phyloP scores from a whole-genome alignment of 2,888 invertebrate genomes.

The Salpingus planirostris region DNA sequence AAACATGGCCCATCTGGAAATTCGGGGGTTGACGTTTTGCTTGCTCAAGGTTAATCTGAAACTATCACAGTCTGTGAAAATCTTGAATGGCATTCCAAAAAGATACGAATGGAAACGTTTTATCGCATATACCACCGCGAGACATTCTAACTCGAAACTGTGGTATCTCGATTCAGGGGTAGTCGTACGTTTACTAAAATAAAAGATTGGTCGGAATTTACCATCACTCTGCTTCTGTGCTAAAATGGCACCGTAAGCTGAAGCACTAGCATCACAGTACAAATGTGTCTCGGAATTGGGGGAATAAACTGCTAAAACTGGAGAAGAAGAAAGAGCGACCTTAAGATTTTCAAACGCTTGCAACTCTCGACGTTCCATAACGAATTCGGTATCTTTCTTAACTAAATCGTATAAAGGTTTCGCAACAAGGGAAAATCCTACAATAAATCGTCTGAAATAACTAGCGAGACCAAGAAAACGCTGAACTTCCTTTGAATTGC shows the following conservation, averaged over 20 bases:
- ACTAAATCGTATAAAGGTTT: background rate
- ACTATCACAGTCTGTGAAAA: background rate
- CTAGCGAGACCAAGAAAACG: background rate
- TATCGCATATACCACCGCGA: background rate
- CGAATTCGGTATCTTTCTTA: background rate
- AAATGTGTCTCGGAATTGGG: background rate
- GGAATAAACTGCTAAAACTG: background rate
- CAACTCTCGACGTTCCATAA: background rate
- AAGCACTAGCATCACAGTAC: background rate
- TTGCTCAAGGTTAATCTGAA: background rate
- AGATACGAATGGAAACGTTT: background rate
- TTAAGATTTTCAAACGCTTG: background rate
- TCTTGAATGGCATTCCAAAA: background rate
- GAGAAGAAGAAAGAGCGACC: background rate
- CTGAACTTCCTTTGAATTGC: background rate
- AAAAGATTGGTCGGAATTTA: background rate
- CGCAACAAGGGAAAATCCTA: background rate
- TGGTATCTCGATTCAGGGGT: background rate
- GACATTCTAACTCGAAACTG: background rate
- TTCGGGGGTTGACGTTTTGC: background rate
- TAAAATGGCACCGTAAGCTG: background rate
- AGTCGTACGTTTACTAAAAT: background rate
- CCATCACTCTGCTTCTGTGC: background rate
- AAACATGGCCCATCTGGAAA: background rate
- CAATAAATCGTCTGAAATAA: background rate